These are phyloP conservation scores for Dimorphilus gyrociliatus DNA, from an alignment of 2,888 invertebrate species.

Conservation along the genomic window DNA sequence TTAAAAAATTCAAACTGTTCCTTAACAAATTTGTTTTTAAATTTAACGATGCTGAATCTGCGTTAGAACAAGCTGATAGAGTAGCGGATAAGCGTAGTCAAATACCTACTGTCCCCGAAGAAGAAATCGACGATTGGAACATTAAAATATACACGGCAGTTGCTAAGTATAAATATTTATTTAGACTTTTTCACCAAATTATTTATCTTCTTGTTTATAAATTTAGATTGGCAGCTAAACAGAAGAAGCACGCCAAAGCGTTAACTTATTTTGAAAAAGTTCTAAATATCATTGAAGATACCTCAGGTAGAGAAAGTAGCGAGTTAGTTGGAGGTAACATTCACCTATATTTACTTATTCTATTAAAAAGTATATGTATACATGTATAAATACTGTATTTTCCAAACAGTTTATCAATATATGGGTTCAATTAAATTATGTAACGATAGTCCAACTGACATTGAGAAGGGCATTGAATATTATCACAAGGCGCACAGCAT, in stretches of 20 bases:
- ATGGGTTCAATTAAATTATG: no score
- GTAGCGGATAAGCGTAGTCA: conserved; percentile 20
- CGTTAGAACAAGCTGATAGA: conserved; percentile 22
- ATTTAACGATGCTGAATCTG: conserved; percentile 22
- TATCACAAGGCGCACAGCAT: conserved; percentile 33
- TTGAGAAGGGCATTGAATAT: conserved; percentile 26
- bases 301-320: conserved; percentile 20
- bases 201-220: no score
- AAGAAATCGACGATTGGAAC: conserved; percentile 24
- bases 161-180: conserved; percentile 25
- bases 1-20: background rate
- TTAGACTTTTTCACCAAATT: no score
- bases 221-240: conserved; percentile 22
- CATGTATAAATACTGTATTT: no score
- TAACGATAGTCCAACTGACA: no score
- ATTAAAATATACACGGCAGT: conserved; percentile 19
- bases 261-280: conserved; percentile 27
- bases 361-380: no score
- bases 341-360: no score
- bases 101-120: conserved; percentile 18
- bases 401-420: no score
- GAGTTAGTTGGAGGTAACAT: no score
- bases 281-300: conserved; percentile 19
- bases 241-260: conserved; percentile 27
- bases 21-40: conserved; percentile 5